A percentile compares a stretch with the other conserved stretches of the same genome.
These are phyloP conservation scores for Apus apus DNA, from an alignment of 2,113 vertebrate species.

Conservation along the genomic window DNA sequence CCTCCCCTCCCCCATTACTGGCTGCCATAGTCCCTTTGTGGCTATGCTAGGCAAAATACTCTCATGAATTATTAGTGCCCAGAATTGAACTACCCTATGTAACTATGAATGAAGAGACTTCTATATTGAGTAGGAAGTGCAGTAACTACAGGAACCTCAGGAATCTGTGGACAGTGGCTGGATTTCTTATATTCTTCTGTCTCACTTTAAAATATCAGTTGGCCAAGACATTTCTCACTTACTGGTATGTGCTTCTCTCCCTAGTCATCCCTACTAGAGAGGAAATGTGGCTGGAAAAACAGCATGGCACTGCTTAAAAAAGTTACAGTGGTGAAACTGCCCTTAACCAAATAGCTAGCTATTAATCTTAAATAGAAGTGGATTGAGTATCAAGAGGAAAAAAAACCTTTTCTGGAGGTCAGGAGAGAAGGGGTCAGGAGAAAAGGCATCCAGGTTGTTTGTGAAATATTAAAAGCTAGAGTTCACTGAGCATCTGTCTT, in stretches of 20 bases:
- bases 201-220: background rate
- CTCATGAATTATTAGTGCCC: background rate
- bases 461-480: conserved; percentile 68
- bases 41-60: background rate
- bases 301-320: background rate
- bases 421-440: conserved; percentile 28
- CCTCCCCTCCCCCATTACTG: background rate
- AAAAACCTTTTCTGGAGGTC: conserved; percentile 30
- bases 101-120: background rate
- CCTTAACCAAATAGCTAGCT: conserved; percentile 3
- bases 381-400: background rate
- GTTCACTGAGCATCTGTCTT: conserved; percentile 43
- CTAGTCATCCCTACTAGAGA: background rate
- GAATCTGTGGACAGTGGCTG: background rate
- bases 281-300: background rate
- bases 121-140: background rate
- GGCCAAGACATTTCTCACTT: background rate
- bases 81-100: background rate
- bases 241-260: background rate
- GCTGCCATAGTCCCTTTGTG: background rate
- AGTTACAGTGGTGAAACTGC: background rate
- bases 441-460: conserved; percentile 52
- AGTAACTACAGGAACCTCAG: background rate
- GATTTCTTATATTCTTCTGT: background rate
- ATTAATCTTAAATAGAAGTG: conserved; percentile 50